Evolutionary conservation across 2,888 invertebrate genomes (phyloP).

Genomic region (Lycophotia porphyrea): DNA sequence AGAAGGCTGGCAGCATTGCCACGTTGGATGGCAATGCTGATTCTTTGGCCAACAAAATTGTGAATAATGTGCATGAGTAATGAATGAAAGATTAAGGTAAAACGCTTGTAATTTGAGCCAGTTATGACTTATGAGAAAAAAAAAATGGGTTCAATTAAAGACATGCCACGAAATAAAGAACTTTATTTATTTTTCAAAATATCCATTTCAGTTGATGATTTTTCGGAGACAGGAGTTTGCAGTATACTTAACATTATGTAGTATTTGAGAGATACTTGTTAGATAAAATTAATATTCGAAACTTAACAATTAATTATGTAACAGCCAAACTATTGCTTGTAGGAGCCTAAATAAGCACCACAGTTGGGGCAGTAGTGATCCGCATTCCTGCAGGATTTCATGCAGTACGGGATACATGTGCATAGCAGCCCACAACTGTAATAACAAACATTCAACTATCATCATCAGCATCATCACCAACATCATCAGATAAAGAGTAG

Average conservation of each 20-base stretch:
- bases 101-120: not conserved
- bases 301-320: not conserved
- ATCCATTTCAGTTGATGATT: not conserved
- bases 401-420: conserved; percentile 90
- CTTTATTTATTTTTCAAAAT: not conserved
- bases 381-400: conserved; percentile 88
- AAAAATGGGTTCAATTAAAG: not conserved
- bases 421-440: conserved; percentile 71
- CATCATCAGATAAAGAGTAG: not conserved
- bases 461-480: not conserved
- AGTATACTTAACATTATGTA: not conserved
- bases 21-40: too few species aligned
- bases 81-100: too few species aligned
- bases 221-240: not conserved
- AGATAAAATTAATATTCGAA: not conserved
- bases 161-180: not conserved
- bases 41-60: too few species aligned
- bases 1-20: too few species aligned
- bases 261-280: not conserved
- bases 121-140: not conserved
- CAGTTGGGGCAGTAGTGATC: conserved; percentile 91
- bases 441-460: conserved; percentile 4
- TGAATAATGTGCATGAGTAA: too few species aligned
- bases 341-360: conserved; percentile 88
- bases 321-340: conserved; percentile 52